Evolutionary conservation across 2,888 invertebrate species (phyloP).

Genomic region (Adelphocoris suturalis): DNA sequence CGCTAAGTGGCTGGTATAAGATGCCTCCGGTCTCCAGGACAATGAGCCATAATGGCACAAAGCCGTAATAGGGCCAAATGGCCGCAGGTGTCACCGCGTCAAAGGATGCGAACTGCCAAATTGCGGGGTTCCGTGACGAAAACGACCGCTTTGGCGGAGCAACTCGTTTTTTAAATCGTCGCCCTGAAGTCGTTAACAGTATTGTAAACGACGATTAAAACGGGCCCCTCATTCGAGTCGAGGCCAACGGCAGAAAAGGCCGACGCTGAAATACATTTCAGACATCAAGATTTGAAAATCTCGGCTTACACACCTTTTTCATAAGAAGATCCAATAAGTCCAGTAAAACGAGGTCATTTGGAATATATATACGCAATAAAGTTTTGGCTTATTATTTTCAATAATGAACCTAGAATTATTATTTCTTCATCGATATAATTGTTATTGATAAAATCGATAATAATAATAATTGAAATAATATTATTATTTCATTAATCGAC

Average conservation of each 20-base stretch:
- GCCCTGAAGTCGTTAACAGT: constrained; percentile 24
- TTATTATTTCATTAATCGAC: no score
- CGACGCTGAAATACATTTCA: background rate
- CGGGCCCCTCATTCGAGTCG: background rate
- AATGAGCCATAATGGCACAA: background rate
- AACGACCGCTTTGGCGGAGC: background rate
- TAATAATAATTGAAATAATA: no score
- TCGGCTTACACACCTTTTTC: no score
- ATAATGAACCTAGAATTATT: no score
- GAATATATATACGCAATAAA: no score
- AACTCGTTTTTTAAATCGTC: background rate
- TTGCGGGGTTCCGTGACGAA: background rate
- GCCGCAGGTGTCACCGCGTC: background rate
- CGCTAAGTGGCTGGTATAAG: no score
- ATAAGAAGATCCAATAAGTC: no score
- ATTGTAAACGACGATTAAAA: constrained; percentile 21
- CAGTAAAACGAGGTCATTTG: no score
- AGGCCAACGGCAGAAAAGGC: background rate
- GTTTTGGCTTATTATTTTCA: no score
- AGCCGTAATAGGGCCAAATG: background rate
- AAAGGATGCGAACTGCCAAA: constrained; percentile 16
- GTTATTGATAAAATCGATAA: no score
- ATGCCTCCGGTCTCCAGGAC: background rate
- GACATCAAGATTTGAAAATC: background rate
- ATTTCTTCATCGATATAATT: no score